Evolutionary conservation across 2,113 vertebrate species (phyloP).

Genomic region (Hydrolagus affinis): DNA sequence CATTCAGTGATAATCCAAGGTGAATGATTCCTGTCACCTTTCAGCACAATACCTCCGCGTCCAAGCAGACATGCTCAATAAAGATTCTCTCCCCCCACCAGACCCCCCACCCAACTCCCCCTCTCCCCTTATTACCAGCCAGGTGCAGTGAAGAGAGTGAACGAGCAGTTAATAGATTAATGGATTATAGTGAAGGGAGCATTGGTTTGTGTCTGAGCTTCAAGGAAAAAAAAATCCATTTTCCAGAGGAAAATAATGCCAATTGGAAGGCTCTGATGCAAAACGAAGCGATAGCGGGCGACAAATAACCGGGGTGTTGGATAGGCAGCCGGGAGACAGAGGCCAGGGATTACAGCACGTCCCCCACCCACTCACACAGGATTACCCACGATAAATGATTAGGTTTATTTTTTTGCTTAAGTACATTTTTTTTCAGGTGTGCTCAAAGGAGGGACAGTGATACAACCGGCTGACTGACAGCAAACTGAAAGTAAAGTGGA

Average conservation of each 20-base stretch:
- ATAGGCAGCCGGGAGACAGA: constrained; percentile 51
- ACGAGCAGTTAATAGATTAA: too few relatives aligned
- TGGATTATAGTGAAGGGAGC: too few relatives aligned
- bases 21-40: background rate
- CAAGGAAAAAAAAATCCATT: background rate
- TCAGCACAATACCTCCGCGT: background rate
- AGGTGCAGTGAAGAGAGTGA: too few relatives aligned
- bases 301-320: constrained; percentile 56
- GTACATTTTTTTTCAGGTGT: constrained; percentile 52
- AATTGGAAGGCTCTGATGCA: constrained; percentile 44
- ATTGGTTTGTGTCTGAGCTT: too few relatives aligned
- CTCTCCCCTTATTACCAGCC: too few relatives aligned
- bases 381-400: constrained; percentile 56
- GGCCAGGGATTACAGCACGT: constrained; percentile 49
- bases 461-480: constrained; percentile 43
- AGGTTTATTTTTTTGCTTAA: constrained; percentile 46
- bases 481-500: background rate
- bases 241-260: background rate
- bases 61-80: too few relatives aligned
- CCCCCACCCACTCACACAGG: constrained; percentile 56
- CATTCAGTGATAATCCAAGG: background rate
- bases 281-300: constrained; percentile 48
- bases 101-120: too few relatives aligned
- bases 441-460: constrained; percentile 52
- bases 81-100: too few relatives aligned